Evolutionary conservation across 2,797 vertebrate genomes (phyloP).

Genomic region (Urosaurus nigricauda): DNA sequence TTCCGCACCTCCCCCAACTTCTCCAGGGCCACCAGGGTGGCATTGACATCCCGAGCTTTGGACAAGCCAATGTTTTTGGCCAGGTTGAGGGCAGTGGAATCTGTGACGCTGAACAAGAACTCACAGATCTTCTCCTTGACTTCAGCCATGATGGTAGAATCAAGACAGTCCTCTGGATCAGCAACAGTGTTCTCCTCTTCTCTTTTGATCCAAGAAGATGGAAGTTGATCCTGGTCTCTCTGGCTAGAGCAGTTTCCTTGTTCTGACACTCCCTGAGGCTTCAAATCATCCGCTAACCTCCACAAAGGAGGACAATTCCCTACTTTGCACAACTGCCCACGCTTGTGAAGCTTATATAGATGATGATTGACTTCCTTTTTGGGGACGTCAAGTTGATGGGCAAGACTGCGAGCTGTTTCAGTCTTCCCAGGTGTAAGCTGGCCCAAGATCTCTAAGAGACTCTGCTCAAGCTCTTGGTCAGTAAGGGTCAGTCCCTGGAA

Average conservation of each 20-base stretch:
- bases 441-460: constrained; percentile 77
- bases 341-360: constrained; percentile 83
- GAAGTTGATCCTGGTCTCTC: fast-evolving
- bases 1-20: constrained; percentile 88
- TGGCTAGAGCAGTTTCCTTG: neutral
- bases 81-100: constrained; percentile 84
- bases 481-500: constrained; percentile 68
- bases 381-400: constrained; percentile 75
- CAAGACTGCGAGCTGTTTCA: constrained; percentile 79
- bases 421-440: constrained; percentile 75
- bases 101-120: constrained; percentile 80
- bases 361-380: constrained; percentile 87
- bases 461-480: constrained; percentile 40
- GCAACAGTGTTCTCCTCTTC: neutral
- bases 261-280: fast-evolving
- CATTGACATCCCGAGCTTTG: constrained; percentile 85
- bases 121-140: constrained; percentile 85
- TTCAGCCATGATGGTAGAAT: constrained; percentile 79
- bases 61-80: constrained; percentile 89
- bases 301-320: constrained; percentile 83
- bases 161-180: constrained; percentile 19
- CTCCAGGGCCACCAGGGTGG: constrained; percentile 86
- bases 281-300: constrained; percentile 66
- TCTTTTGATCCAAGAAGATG: neutral
- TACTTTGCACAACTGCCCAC: constrained; percentile 75